These are phyloP conservation scores for Microctenopoma lineatum DNA, from an alignment of 2,797 vertebrate species.

Conservation along the genomic window DNA sequence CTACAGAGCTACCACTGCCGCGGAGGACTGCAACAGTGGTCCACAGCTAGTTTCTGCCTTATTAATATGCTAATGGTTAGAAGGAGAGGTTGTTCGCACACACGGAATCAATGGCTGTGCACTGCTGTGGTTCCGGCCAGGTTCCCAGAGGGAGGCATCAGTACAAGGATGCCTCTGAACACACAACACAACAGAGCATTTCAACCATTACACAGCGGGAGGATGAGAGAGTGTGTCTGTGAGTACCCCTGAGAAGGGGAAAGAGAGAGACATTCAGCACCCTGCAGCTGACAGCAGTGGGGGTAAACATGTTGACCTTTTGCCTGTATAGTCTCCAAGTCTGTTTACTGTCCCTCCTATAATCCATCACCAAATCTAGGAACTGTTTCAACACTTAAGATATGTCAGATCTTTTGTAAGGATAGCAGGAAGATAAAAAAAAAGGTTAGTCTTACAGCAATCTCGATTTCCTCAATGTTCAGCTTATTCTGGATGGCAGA, in stretches of 20 bases:
- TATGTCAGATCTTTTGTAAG: not conserved
- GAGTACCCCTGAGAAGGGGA: constrained; percentile 30
- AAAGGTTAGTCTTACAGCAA: constrained; percentile 87
- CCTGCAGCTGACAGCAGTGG: constrained; percentile 60
- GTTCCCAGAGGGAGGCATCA: constrained; percentile 67
- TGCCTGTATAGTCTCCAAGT: constrained; percentile 43
- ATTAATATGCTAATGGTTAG: constrained; percentile 77
- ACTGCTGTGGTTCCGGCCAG: constrained; percentile 69
- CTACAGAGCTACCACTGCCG: constrained; percentile 31
- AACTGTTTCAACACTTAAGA: constrained; percentile 34
- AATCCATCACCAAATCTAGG: constrained; percentile 14
- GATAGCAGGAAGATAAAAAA: not conserved
- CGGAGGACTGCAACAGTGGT: constrained; percentile 39
- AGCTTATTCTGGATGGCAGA: constrained; percentile 96
- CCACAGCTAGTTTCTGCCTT: constrained; percentile 52
- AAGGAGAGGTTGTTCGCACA: constrained; percentile 6
- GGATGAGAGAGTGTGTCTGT: constrained; percentile 56
- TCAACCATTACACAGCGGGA: constrained; percentile 60
- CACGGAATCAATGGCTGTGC: constrained; percentile 59
- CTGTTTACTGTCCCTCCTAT: constrained; percentile 9
- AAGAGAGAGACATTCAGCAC: constrained; percentile 57
- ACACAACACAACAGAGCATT: constrained; percentile 73
- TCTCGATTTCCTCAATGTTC: constrained; percentile 94
- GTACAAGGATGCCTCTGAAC: constrained; percentile 78
- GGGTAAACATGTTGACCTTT: constrained; percentile 63